Conservation (phyloP, 1,140 invertebrate genomes). For the Brachionus calyciflorus region DNA sequence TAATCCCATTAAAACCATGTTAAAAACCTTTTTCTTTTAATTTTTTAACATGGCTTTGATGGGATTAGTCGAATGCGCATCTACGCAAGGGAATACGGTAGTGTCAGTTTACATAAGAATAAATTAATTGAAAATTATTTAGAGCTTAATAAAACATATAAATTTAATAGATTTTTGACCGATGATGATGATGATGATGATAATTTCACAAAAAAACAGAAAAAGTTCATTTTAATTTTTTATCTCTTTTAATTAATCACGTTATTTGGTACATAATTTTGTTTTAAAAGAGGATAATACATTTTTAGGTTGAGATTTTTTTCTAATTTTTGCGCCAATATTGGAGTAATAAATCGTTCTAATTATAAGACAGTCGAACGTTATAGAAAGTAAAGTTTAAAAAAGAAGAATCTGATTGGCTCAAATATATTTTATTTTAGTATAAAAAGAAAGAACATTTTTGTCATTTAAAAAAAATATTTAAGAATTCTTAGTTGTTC, state of each 20-base stretch:
- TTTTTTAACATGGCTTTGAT: no score
- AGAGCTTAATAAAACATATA: constrained; percentile 21
- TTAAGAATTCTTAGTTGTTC: no score
- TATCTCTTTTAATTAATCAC: no score
- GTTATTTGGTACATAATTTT: no score
- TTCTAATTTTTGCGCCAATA: no score
- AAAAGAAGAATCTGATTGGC: constrained; percentile 3
- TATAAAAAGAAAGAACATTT: neutral
- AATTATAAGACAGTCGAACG: no score
- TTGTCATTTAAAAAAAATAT: no score
- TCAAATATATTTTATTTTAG: neutral
- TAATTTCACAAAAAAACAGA: neutral
- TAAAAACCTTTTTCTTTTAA: no score
- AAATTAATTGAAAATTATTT: constrained; percentile 25
- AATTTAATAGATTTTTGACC: constrained; percentile 9
- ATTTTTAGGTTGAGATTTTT: neutral
- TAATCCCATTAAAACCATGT: no score
- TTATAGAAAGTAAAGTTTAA: constrained; percentile 8
- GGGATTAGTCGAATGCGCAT: no score
- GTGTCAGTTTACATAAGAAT: constrained; percentile 1
- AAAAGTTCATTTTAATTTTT: neutral
- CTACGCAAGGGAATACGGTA: no score
- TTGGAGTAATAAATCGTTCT: no score
- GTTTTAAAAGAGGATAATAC: constrained; percentile 1
- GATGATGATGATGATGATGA: neutral